A percentile compares a stretch with the other conserved stretches of the same genome.
These are phyloP conservation scores for Sigmodon hispidus DNA, from an alignment of 2,113 vertebrate genomes.

Conservation along the genomic window DNA sequence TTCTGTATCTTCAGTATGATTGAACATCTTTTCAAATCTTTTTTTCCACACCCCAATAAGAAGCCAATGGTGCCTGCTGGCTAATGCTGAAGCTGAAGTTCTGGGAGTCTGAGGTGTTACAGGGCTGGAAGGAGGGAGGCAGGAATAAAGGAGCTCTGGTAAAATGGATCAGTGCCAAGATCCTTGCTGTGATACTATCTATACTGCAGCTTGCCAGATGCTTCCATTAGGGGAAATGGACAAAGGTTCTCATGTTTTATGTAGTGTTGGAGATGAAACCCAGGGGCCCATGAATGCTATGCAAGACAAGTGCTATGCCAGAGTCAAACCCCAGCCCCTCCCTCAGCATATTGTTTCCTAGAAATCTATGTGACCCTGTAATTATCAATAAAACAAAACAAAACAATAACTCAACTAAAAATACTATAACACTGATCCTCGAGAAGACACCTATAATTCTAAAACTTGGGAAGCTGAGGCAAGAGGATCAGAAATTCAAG, in stretches of 20 bases:
- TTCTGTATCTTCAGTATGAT: neutral
- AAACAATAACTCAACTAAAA: neutral
- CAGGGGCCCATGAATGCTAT: neutral
- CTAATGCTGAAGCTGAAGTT: neutral
- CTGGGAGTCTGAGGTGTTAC: neutral
- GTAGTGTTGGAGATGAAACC: neutral
- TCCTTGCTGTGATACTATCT: neutral
- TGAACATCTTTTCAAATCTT: neutral
- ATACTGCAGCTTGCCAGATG: neutral
- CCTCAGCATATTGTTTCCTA: neutral
- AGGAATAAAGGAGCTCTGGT: neutral
- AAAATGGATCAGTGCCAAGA: neutral
- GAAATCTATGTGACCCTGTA: neutral
- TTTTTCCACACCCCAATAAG: neutral
- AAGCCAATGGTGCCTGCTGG: neutral
- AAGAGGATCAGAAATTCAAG: neutral
- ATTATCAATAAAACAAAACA: neutral
- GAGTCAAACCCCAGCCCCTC: neutral
- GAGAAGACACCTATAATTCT: neutral
- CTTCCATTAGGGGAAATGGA: neutral
- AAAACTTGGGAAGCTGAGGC: neutral
- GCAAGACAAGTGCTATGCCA: neutral
- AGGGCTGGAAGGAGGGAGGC: neutral
- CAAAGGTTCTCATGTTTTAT: neutral
- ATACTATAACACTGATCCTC: neutral